Evolutionary conservation across 2,888 invertebrate species (phyloP), one percentile per base, ranked within the genome.

Genomic region (Brenthis hecate): DNA sequence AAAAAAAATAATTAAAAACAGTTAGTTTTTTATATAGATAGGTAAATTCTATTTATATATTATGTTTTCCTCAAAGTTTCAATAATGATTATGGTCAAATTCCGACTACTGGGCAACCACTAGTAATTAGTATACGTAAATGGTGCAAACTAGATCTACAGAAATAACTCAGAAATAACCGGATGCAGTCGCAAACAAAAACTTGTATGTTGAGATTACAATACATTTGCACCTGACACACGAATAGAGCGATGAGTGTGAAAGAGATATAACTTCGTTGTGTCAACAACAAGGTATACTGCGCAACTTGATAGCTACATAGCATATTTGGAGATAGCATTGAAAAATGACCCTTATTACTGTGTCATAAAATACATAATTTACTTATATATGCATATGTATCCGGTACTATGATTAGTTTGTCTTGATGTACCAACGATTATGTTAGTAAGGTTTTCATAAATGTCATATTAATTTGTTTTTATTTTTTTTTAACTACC

Each of bases 301-400:
- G 83, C 86, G 83, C 85, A 85, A 87, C 85, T 83, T 87, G 87
- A 86, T 81, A 83, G 84, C 81, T 87, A 83, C 87, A 88, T 88
- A 83, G 84, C 81, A 66, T 58, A 64, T 19, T 58, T 67, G 69
- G 70, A 70, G 64, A 79, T 11, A 43, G 36, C 8, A 43, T 43
- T 43, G 36, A 36, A 36, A 78, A 74, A 66, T 70, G 14, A 56
- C 73, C 67, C 74, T 72, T 80, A 77, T 47, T 0, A 1, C 5
- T 1, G 51, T 11, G 68, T 19, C 23, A 73, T 77, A 82, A 63
- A 57, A 6, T n/a, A 53, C 16, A n/a, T 6, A 53, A 16, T 16
- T 53, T 16, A 3, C 16, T 43, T 11, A 16, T 6, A n/a, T 16
- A 6, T 73, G 72, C 71, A 72, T 73, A 73, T 78, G 77, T 78